Conservation (phyloP, 2,113 vertebrate species). For the Ptilonorhynchus violaceus region DNA sequence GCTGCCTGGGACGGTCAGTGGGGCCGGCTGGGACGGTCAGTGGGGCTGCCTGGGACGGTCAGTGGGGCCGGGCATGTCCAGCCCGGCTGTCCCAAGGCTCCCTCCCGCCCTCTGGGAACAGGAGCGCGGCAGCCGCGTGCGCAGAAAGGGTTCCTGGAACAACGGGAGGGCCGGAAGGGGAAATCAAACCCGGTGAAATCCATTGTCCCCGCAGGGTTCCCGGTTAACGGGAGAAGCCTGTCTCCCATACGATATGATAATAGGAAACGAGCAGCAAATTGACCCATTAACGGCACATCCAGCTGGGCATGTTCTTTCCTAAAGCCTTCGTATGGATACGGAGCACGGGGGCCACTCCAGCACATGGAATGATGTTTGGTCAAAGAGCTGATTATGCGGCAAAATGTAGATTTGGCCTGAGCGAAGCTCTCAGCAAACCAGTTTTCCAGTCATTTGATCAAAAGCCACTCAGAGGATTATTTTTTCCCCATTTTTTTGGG, state of each 20-base stretch:
- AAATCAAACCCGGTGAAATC: not conserved
- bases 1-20: too few relatives aligned
- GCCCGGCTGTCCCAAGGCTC: too few relatives aligned
- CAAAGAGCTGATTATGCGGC: not conserved
- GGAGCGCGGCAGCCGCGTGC: rapidly evolving
- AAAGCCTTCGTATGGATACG: not conserved
- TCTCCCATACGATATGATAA: not conserved
- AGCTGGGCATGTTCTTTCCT: not conserved
- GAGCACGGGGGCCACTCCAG: not conserved
- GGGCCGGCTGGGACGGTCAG: too few relatives aligned
- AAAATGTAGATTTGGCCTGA: not conserved
- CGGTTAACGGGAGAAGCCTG: rapidly evolving
- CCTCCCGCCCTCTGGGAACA: rapidly evolving
- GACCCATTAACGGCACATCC: not conserved
- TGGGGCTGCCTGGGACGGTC: too few relatives aligned
- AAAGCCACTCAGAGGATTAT: not conserved
- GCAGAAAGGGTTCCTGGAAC: not conserved
- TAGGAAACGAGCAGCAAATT: not conserved
- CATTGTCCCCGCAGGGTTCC: not conserved
- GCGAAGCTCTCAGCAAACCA: not conserved
- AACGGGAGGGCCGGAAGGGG: not conserved
- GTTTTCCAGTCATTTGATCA: not conserved
- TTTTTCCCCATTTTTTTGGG: rapidly evolving
- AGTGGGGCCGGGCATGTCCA: not conserved
- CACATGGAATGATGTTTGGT: not conserved